Evolutionary conservation across 2,797 vertebrate species (phyloP).

Genomic region (Pseudochirops corinnae): DNA sequence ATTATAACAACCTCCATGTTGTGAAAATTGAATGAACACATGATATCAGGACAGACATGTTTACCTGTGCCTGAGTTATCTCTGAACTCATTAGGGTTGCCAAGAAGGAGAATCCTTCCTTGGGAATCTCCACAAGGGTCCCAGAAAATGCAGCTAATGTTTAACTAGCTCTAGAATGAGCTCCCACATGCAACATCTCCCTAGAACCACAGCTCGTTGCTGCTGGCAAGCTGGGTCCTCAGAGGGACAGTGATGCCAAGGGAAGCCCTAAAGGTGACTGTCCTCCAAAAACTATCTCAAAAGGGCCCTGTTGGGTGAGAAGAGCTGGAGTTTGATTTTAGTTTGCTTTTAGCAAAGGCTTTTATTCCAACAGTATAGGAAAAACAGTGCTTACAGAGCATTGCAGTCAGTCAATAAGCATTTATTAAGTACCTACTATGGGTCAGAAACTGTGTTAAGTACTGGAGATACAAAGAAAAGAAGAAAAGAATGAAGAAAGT

Average conservation of each 20-base stretch:
- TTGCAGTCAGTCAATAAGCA: background rate
- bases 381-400: background rate
- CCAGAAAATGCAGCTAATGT: background rate
- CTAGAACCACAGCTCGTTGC: background rate
- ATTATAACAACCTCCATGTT: background rate
- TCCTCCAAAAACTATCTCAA: background rate
- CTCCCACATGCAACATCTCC: background rate
- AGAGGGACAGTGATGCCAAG: background rate
- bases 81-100: background rate
- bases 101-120: background rate
- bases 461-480: background rate
- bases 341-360: background rate
- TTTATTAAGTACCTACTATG: background rate
- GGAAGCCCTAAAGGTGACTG: background rate
- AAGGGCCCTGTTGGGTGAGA: background rate
- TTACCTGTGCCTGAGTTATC: background rate
- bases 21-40: background rate
- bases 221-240: background rate
- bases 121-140: background rate
- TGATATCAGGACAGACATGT: background rate
- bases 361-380: background rate
- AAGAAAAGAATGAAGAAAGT: background rate
- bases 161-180: background rate
- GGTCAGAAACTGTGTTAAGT: background rate
- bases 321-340: background rate